Conservation (phyloP, 2,113 vertebrate genomes). For the Lipotes vexillifer region DNA sequence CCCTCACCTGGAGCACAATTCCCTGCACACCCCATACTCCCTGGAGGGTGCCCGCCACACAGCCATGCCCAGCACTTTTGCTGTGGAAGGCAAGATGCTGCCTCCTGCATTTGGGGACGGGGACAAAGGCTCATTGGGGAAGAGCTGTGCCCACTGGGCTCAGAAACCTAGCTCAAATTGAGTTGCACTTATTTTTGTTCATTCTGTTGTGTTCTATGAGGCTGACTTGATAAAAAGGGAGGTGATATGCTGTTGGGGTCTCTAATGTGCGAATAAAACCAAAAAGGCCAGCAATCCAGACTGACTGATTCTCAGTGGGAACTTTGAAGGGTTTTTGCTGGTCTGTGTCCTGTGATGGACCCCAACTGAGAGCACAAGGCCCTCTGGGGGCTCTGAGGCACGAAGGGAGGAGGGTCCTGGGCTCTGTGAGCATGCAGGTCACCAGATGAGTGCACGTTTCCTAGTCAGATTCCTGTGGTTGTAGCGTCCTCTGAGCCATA, state of each 20-base stretch:
- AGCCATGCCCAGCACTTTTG: neutral
- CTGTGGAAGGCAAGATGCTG: fast-evolving
- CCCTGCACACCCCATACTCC: neutral
- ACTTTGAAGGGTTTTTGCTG: neutral
- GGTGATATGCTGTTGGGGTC: neutral
- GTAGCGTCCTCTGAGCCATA: neutral
- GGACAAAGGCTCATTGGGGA: neutral
- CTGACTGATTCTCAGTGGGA: neutral
- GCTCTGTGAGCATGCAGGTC: neutral
- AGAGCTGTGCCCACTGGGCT: neutral
- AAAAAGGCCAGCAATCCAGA: fast-evolving
- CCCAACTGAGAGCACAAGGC: neutral
- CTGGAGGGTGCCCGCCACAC: too few relatives aligned
- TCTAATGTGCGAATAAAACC: neutral
- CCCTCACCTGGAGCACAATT: neutral
- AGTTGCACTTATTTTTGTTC: neutral
- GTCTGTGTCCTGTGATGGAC: neutral
- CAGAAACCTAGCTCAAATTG: neutral
- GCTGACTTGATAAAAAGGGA: neutral
- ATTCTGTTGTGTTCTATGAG: neutral
- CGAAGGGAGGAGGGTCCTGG: neutral
- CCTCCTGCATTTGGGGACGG: neutral
- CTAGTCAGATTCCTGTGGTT: fast-evolving
- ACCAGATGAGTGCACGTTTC: too few relatives aligned
- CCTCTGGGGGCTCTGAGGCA: neutral